Base-by-base conservation (phyloP, 1,140 invertebrate species). In the Drosophila virilis region DNA sequence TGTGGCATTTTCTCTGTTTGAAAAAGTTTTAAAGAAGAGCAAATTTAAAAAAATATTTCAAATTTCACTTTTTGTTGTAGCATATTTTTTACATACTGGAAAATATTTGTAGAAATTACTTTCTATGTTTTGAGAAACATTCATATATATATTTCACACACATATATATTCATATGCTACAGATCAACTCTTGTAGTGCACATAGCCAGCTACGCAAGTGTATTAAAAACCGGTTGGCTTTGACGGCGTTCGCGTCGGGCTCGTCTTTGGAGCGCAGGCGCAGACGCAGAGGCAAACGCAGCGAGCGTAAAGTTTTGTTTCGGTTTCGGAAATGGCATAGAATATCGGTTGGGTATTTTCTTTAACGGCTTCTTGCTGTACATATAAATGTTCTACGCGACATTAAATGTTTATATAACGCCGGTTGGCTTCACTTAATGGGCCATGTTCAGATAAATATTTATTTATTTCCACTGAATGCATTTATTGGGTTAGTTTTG, bases 161-260 rank as follows among this genome's bases (percentile, higher is more conserved):
- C 17, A 32, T 58, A 28, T 42, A 10, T 40, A n/a, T 40, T 10
- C 6, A n/a, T n/a, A n/a, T 40, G 22, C 1, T 38, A 0, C 37
- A 38, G 6, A 42, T n/a, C 2, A 42, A 6, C 8, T 10, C 9
- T 4, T 8, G 8, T 17, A 37, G 51, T 10, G 32, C 15, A 8
- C 5, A 35, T 50, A 10, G 13, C 45, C 15, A 6, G 1, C 1
- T 6, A 35, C 3, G 15, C 17, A 1, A 65, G 68, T 15, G 68
- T 42, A 65, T 17, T 57, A 0, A n/a, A 71, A 71, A 71, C 68
- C 68, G 68, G 68, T 71, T 71, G 28, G 4, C 50, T 70, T 70
- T n/a, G 12, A 42, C 8, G 59, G 37, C 35, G 17, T 22, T 15
- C 17, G n/a, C 59, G 12, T 10, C 42, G 48, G n/a, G 43, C n/a